A percentile compares a stretch with the other conserved stretches of the same genome.
Evolutionary conservation across 2,888 invertebrate species (phyloP).

Genomic region (Drosophila mercatorum): DNA sequence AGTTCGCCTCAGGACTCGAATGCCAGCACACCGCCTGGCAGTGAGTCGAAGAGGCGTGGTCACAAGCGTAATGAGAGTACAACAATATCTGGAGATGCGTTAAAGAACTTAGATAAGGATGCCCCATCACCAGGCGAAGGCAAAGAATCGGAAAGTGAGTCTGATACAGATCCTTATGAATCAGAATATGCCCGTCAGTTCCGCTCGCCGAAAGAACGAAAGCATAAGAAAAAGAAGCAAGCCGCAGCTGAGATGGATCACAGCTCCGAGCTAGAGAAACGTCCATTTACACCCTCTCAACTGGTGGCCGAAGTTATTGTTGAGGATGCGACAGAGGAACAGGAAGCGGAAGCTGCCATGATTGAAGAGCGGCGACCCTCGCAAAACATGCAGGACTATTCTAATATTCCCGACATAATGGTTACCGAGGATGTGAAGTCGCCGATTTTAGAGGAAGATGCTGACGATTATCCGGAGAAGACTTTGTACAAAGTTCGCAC

Average conservation of each 20-base stretch:
- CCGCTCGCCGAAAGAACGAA: conserved; percentile 82
- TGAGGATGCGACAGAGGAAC: conserved; percentile 83
- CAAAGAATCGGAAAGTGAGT: conserved; percentile 85
- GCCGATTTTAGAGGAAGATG: conserved; percentile 72
- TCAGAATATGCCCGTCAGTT: conserved; percentile 85
- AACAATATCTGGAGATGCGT: conserved; percentile 74
- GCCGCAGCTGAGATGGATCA: conserved; percentile 83
- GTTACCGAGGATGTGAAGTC: conserved; percentile 84
- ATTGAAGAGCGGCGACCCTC: conserved; percentile 79
- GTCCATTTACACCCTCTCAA: conserved; percentile 83
- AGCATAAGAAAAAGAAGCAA: conserved; percentile 81
- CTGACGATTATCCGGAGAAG: conserved; percentile 83
- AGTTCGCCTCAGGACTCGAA: conserved; percentile 73
- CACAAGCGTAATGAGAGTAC: conserved; percentile 87
- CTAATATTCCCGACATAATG: conserved; percentile 83
- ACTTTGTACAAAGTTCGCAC: conserved; percentile 82
- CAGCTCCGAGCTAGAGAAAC: conserved; percentile 80
- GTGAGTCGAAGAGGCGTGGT: conserved; percentile 84
- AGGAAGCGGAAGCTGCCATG: conserved; percentile 81
- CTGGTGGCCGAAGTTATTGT: conserved; percentile 83
- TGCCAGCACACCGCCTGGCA: conserved; percentile 67
- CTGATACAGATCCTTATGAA: conserved; percentile 85
- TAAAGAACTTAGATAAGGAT: conserved; percentile 79
- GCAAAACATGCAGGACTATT: conserved; percentile 84
- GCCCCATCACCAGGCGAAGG: conserved; percentile 72